phyloP scores from a whole-genome alignment of 2,888 invertebrate species.

The Melanchra persicariae region DNA sequence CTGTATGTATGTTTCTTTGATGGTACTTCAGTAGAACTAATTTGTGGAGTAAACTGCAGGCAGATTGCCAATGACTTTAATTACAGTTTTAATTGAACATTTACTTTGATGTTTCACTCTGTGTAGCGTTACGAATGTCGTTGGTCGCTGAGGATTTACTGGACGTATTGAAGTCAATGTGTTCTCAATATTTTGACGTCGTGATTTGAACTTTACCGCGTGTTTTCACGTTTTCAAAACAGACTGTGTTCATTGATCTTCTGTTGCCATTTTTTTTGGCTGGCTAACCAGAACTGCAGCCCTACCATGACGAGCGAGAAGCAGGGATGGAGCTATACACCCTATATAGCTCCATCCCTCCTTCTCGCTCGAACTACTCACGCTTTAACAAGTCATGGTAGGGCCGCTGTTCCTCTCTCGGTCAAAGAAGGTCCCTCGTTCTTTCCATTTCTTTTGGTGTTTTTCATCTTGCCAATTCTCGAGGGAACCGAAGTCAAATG shows the following conservation, averaged over 20 bases:
- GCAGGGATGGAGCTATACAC: too few relatives aligned
- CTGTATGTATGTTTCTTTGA: not conserved
- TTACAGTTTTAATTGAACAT: slow-evolving; percentile 41
- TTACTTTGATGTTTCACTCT: slow-evolving; percentile 52
- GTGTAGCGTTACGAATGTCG: not conserved
- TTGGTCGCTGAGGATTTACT: not conserved
- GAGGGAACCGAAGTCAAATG: too few relatives aligned
- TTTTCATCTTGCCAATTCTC: too few relatives aligned
- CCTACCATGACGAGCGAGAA: too few relatives aligned
- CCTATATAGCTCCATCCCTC: too few relatives aligned
- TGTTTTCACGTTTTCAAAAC: not conserved
- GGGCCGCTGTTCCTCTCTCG: too few relatives aligned
- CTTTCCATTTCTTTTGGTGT: too few relatives aligned
- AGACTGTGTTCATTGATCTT: not conserved
- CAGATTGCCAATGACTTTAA: slow-evolving; percentile 55
- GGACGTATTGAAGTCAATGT: not conserved
- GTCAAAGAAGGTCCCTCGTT: too few relatives aligned
- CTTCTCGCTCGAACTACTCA: too few relatives aligned
- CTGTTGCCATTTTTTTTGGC: not conserved
- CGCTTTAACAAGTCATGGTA: too few relatives aligned
- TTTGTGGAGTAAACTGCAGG: slow-evolving; percentile 23
- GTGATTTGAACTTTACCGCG: not conserved
- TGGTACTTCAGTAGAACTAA: slow-evolving; percentile 19
- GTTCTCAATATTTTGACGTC: not conserved
- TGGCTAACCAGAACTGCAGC: too few relatives aligned